These are phyloP conservation scores for Manacus vitellinus DNA, from an alignment of 2,113 vertebrate genomes.

Conservation along the genomic window DNA sequence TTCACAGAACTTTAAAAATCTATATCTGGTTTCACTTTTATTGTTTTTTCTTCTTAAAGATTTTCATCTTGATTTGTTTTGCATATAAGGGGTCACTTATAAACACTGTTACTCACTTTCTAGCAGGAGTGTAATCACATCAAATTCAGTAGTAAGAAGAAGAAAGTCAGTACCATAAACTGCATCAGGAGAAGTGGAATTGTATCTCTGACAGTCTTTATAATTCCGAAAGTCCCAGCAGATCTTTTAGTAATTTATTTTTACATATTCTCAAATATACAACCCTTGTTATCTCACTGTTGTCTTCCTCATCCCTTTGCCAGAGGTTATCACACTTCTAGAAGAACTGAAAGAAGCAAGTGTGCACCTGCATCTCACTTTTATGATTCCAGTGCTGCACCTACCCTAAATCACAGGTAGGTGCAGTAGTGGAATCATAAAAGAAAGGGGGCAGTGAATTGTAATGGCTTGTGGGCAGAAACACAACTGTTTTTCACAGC, in stretches of 20 bases:
- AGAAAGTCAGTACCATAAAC: not conserved
- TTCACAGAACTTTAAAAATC: not conserved
- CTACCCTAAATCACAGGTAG: not conserved
- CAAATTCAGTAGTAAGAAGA: not conserved
- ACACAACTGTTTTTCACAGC: not conserved
- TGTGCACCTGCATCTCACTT: not conserved
- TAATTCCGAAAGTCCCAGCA: not conserved
- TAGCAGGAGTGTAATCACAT: not conserved
- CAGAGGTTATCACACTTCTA: not conserved
- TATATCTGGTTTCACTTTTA: not conserved
- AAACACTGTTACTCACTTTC: not conserved
- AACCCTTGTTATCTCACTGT: accelerated
- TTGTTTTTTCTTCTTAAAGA: not conserved
- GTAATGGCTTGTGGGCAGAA: not conserved
- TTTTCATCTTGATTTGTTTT: not conserved
- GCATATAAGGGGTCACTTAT: not conserved
- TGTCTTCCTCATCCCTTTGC: not conserved
- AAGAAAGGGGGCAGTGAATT: not conserved
- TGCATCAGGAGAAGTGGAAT: not conserved
- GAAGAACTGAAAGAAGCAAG: not conserved
- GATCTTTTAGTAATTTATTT: not conserved
- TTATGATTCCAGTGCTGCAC: too few relatives aligned
- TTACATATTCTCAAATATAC: not conserved
- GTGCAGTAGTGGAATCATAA: not conserved
- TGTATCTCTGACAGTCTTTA: not conserved